phyloP scores from a whole-genome alignment of 2,113 vertebrate genomes.

The Leucoraja erinaceus region DNA sequence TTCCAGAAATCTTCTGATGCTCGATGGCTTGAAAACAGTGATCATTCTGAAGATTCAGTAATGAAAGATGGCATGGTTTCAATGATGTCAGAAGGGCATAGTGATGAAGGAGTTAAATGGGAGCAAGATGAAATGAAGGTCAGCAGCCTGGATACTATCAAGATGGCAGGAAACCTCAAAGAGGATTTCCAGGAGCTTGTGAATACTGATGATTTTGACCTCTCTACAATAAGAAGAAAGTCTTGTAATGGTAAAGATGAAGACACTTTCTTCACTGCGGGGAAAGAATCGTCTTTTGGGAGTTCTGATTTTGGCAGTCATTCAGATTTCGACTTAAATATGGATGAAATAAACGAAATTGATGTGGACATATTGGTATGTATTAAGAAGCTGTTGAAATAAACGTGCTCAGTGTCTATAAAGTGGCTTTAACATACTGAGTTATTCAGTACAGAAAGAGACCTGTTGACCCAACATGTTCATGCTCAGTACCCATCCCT shows the following conservation, averaged over 20 bases:
- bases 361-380: constrained; percentile 32
- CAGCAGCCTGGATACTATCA: too few relatives aligned
- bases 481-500: too few relatives aligned
- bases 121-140: neutral
- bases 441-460: too few relatives aligned
- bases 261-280: neutral
- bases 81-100: neutral
- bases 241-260: neutral
- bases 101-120: neutral
- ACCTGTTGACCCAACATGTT: too few relatives aligned
- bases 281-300: neutral
- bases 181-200: neutral
- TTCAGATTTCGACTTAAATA: constrained; percentile 14
- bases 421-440: neutral
- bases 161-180: neutral
- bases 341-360: constrained; percentile 23
- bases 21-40: neutral
- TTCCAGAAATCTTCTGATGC: neutral
- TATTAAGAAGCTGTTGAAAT: neutral
- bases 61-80: neutral
- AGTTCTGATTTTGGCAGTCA: constrained; percentile 34
- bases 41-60: neutral
- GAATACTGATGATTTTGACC: neutral
- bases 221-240: neutral
- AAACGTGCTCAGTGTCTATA: neutral